Percentiles rank a stretch among this genome's conserved stretches.
Conservation (phyloP, 2,113 vertebrate genomes). For the Furnarius figulus region DNA sequence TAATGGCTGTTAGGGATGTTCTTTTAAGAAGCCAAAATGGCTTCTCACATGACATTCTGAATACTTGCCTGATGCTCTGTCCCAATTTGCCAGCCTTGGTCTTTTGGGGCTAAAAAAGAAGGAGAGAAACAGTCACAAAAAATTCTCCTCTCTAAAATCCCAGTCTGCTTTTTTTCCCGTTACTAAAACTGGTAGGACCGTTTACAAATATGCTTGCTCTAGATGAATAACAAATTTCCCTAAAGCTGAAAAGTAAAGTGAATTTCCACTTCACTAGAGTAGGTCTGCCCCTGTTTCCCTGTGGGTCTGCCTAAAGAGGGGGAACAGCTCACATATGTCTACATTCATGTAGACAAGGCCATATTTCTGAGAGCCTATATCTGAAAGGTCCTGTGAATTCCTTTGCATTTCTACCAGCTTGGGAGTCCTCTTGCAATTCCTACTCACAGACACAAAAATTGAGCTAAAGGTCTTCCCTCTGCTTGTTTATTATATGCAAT, state of each 20-base stretch:
- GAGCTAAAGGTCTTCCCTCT: not conserved
- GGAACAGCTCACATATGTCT: not conserved
- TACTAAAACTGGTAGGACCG: not conserved
- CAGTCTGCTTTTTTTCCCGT: fast-evolving
- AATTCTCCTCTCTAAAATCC: not conserved
- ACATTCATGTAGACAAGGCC: not conserved
- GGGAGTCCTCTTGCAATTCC: not conserved
- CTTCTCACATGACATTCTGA: not conserved
- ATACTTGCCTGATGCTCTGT: not conserved
- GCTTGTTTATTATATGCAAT: not conserved
- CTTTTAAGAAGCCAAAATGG: not conserved
- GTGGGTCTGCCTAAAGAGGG: not conserved
- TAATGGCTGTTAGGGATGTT: not conserved
- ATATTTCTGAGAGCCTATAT: not conserved
- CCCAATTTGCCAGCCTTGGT: not conserved
- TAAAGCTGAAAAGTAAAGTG: not conserved
- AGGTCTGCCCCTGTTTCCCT: not conserved
- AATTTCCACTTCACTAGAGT: not conserved
- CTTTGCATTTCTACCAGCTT: not conserved
- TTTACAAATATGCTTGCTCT: not conserved
- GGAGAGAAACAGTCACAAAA: not conserved
- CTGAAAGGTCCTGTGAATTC: not conserved
- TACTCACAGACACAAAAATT: not conserved
- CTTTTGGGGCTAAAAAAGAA: not conserved
- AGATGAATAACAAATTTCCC: not conserved